phyloP scores from a whole-genome alignment of 1,140 invertebrate genomes.

The Drosophila melanica region DNA sequence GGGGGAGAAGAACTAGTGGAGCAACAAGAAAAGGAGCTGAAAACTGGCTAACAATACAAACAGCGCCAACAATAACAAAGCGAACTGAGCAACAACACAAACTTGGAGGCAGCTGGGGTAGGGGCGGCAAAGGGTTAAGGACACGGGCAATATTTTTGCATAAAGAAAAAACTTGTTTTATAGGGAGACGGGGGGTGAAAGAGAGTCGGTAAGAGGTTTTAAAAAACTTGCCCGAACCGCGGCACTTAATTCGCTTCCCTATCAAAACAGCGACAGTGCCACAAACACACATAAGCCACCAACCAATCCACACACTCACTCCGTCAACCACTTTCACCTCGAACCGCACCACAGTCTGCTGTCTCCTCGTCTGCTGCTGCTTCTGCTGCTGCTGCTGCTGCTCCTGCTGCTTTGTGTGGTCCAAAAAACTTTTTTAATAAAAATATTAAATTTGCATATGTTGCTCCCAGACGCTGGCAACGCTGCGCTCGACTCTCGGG shows the following conservation, averaged over 20 bases:
- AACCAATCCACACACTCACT: background rate
- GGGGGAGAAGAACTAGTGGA: constrained; percentile 4
- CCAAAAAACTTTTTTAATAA: constrained; percentile 68
- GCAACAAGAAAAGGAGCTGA: constrained; percentile 39
- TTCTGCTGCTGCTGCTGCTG: constrained; percentile 27
- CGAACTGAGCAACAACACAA: constrained; percentile 25
- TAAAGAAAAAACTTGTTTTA: constrained; percentile 46
- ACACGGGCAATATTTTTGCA: constrained; percentile 20
- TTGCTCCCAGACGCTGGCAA: constrained; percentile 48
- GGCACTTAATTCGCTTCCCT: constrained; percentile 60
- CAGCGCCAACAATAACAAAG: constrained; percentile 52
- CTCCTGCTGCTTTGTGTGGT: constrained; percentile 38
- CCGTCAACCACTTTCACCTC: too few species aligned
- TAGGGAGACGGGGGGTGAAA: background rate
- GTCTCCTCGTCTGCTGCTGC: constrained; percentile 4
- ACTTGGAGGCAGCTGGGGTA: background rate
- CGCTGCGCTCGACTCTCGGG: constrained; percentile 13
- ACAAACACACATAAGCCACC: background rate
- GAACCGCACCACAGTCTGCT: background rate
- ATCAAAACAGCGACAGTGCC: constrained; percentile 46
- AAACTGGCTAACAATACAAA: constrained; percentile 52
- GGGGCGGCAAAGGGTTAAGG: constrained; percentile 20
- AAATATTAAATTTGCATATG: constrained; percentile 73
- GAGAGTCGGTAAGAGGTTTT: background rate
- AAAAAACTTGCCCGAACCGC: constrained; percentile 42